Conservation (phyloP, 1,140 invertebrate genomes). For the Euwallacea similis region DNA sequence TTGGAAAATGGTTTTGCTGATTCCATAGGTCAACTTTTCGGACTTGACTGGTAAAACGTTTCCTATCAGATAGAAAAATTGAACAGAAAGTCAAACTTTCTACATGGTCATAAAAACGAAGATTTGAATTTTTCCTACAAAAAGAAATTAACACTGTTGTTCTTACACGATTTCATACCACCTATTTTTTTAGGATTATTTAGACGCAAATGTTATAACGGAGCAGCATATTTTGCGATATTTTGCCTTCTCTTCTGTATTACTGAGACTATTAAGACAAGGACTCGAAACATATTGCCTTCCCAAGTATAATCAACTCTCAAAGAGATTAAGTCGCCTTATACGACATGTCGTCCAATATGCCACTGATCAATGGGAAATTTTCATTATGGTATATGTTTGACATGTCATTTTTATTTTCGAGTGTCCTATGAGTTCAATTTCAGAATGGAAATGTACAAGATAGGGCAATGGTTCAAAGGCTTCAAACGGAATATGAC, state of each 20-base stretch:
- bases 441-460: conserved; percentile 51
- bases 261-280: conserved; percentile 66
- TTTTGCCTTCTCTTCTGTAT: conserved; percentile 69
- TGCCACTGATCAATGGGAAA: conserved; percentile 72
- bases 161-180: too few species aligned
- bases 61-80: too few species aligned
- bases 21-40: too few species aligned
- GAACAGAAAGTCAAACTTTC: too few species aligned
- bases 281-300: conserved; percentile 71
- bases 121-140: too few species aligned
- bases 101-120: too few species aligned
- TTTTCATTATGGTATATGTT: conserved; percentile 55
- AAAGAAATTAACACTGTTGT: too few species aligned
- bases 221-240: conserved; percentile 68
- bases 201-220: conserved; percentile 60
- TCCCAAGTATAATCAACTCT: conserved; percentile 69
- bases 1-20: too few species aligned
- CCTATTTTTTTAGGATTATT: conserved; percentile 54
- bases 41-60: too few species aligned
- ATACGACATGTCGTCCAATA: conserved; percentile 75
- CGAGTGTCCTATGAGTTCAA: neutral
- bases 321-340: conserved; percentile 69
- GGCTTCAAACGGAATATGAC: conserved; percentile 75
- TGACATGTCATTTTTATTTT: neutral
- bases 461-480: conserved; percentile 59